Evolutionary conservation across 2,113 vertebrate genomes (phyloP).

Genomic region (Cryptomyrus ogoouensis): DNA sequence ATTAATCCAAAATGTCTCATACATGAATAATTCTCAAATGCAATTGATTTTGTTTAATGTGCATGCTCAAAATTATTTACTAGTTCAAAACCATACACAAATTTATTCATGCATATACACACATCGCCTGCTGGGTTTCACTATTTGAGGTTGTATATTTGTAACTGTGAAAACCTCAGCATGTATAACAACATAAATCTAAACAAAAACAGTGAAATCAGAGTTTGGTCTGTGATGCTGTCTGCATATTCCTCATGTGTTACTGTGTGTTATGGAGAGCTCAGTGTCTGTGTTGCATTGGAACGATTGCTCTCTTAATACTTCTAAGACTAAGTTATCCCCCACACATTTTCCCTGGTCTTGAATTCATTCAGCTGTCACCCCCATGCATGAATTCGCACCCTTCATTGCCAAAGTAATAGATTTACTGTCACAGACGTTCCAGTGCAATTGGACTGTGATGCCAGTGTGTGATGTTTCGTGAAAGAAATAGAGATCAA

Average conservation of each 20-base stretch:
- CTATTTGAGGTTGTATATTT: not conserved
- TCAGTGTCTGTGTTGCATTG: not conserved
- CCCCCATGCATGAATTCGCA: conserved; percentile 18
- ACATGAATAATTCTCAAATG: not conserved
- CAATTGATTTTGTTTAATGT: not conserved
- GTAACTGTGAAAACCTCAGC: not conserved
- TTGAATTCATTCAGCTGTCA: conserved; percentile 31
- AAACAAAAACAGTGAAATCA: not conserved
- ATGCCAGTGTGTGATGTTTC: conserved; percentile 21
- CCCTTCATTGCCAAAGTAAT: conserved; percentile 38
- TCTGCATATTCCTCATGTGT: not conserved
- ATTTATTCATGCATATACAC: not conserved
- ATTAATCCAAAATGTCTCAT: not conserved
- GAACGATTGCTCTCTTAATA: not conserved
- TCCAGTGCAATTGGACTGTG: conserved; percentile 34
- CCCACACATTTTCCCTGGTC: not conserved
- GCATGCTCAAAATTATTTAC: not conserved
- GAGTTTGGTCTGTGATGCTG: not conserved
- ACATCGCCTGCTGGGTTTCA: not conserved
- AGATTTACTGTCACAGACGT: conserved; percentile 43
- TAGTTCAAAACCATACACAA: not conserved
- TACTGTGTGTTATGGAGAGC: not conserved
- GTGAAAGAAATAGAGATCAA: conserved; percentile 28
- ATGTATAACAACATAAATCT: not conserved
- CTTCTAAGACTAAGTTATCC: not conserved